Base-by-base conservation (phyloP, 2,797 vertebrate species). In the Orientallactaga sibirica region DNA sequence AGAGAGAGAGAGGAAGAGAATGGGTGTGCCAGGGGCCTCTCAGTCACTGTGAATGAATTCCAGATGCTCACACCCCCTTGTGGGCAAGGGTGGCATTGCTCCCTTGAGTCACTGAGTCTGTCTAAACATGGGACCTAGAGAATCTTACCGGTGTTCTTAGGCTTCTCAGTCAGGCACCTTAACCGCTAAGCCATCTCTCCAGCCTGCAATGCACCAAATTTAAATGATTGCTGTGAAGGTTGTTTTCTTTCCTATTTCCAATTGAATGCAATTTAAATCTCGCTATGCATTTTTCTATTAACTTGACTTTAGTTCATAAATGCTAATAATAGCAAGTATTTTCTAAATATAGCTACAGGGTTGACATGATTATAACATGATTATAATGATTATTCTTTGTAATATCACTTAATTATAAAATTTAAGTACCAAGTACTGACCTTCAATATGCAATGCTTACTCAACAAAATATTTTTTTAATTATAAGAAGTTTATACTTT, bases 191-290 rank as follows among this genome's bases (percentile, higher is more conserved):
- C 33, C 33, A 37, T 37, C 33, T 37, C 33, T 37, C 33, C 33
- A 37, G 33, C 33, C 33, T 37, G 33, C 88, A 95, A 87, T 83
- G 83, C 5, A 82, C 7, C 58, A 19, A n/a, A 14, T 37, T 55
- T 86, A 88, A 92, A 64, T 68, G 33, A 84, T 52, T 77, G 64
- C 55, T 89, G 9, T 43, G 79, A 90, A 92, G 22, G 1, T 55
- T 83, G 66, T 86, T 90, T 87, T 92, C 41, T 85, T 58, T 88
- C 29, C 20, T 91, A 77, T 19, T 89, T 95, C 41, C 37, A 87
- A 78, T 41, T 37, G 33, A 37, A 37, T 37, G 89, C 94, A 93
- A 76, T 48, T 76, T 90, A 91, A 86, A 71, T 67, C 3, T 86
- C 37, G 83, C 8, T 29, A 78, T 24, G 81, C 77, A 58, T 24